A percentile compares a stretch with the other conserved stretches of the same genome.
Conservation (phyloP, 2,113 vertebrate genomes). For the Furnarius figulus region DNA sequence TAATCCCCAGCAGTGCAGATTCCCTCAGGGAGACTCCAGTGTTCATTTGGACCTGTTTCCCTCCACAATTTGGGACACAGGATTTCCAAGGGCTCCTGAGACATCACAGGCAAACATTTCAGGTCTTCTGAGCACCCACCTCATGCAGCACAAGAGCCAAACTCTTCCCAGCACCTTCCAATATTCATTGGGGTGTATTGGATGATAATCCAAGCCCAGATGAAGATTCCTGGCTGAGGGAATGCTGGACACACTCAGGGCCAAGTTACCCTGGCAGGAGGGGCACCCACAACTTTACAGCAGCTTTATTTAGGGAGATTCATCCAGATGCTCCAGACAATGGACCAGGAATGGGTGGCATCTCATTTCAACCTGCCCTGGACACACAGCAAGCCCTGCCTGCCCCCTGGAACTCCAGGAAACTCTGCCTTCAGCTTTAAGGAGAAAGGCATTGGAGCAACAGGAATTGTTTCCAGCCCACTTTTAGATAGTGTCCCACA, state of each 20-base stretch:
- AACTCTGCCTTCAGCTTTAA: background rate
- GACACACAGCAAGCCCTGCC: background rate
- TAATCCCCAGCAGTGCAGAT: background rate
- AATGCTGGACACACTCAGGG: background rate
- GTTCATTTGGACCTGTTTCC: background rate
- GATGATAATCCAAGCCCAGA: background rate
- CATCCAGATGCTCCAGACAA: constrained; percentile 29
- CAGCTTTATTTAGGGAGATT: background rate
- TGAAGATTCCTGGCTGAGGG: background rate
- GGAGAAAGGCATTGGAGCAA: background rate
- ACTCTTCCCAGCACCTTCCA: background rate
- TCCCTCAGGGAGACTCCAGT: background rate
- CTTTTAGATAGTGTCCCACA: background rate
- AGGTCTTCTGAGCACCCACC: background rate
- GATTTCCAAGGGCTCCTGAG: background rate
- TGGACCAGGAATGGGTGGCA: background rate
- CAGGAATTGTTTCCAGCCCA: background rate
- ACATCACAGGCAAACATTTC: fast-evolving
- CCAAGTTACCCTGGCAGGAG: background rate
- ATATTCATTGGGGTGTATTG: fast-evolving
- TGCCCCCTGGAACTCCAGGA: constrained; percentile 3
- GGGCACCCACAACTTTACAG: background rate
- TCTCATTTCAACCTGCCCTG: background rate
- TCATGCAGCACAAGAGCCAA: background rate
- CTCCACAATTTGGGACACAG: background rate